Conservation (phyloP, 30 jellyfish, hydroid and myxozoan genomes). For the Haliclystus octoradiatus region DNA sequence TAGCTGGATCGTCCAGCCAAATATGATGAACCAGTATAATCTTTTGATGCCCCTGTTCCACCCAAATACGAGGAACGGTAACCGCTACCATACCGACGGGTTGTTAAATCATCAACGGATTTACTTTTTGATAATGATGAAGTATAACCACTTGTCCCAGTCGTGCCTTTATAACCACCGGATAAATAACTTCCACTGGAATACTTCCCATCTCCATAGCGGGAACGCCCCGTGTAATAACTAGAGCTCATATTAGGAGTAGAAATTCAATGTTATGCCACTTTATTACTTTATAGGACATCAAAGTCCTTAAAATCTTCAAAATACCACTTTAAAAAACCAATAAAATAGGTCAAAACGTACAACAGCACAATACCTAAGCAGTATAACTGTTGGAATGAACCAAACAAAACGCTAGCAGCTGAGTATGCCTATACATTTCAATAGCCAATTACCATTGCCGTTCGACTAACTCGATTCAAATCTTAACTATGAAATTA, state of each 20-base stretch:
- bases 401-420: neutral
- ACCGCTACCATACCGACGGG: neutral
- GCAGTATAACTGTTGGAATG: neutral
- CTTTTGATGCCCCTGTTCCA: neutral
- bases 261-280: no score
- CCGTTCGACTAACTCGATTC: slow-evolving; percentile 8
- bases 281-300: no score
- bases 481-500: neutral
- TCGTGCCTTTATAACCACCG: slow-evolving; percentile 24
- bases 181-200: slow-evolving; percentile 37
- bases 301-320: no score
- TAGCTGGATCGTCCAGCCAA: neutral
- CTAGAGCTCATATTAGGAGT: slow-evolving; percentile 16
- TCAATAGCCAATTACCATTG: neutral
- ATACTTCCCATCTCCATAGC: slow-evolving; percentile 25
- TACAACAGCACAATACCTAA: neutral
- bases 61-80: neutral
- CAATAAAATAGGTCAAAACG: no score
- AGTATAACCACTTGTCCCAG: slow-evolving; percentile 8
- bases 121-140: slow-evolving; percentile 29
- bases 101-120: slow-evolving; percentile 31
- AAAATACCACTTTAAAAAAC: no score
- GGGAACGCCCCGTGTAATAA: slow-evolving; percentile 38
- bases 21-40: neutral
- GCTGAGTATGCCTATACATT: neutral